phyloP scores from a whole-genome alignment of 2,797 vertebrate genomes.

The Bucorvus abyssinicus region DNA sequence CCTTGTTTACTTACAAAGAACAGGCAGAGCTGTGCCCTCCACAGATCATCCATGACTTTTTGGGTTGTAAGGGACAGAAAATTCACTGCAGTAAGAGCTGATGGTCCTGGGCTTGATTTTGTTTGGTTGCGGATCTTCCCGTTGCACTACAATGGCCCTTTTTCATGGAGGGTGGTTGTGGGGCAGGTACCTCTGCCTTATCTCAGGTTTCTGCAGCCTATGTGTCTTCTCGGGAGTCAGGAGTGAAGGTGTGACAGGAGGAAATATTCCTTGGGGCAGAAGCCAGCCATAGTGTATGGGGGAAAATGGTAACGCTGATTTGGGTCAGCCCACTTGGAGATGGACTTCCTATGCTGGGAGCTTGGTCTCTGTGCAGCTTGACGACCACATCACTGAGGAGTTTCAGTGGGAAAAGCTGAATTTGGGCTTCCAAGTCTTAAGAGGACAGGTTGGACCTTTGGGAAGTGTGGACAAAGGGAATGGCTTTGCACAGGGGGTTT shows the following conservation, averaged over 20 bases:
- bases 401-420: accelerated
- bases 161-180: not conserved
- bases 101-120: not conserved
- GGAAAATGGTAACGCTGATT: not conserved
- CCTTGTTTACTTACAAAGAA: not conserved
- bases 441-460: not conserved
- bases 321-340: not conserved
- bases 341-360: not conserved
- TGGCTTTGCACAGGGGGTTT: not conserved
- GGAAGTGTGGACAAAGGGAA: accelerated
- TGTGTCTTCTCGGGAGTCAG: not conserved
- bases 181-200: not conserved
- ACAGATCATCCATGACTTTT: not conserved
- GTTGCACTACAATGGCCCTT: not conserved
- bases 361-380: not conserved
- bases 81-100: not conserved
- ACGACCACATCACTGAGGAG: accelerated
- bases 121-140: not conserved
- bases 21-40: accelerated
- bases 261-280: not conserved
- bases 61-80: not conserved
- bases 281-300: not conserved
- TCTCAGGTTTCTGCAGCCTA: not conserved
- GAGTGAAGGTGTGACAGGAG: not conserved
- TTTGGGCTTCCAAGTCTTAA: not conserved